phyloP scores from a whole-genome alignment of 2,797 vertebrate genomes.

The Potorous gilbertii region DNA sequence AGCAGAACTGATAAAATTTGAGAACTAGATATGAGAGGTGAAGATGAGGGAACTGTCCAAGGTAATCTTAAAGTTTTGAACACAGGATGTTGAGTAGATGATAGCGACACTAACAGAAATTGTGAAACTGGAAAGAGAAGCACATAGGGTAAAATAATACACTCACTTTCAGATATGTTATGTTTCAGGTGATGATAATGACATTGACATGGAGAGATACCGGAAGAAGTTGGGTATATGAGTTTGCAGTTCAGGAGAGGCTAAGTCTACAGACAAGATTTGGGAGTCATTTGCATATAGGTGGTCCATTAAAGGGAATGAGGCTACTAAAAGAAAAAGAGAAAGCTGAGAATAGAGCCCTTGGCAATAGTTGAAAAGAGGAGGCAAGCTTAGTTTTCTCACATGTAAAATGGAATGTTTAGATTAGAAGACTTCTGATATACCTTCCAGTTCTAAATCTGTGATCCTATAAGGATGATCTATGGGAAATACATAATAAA shows the following conservation, averaged over 20 bases:
- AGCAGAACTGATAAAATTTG: not conserved
- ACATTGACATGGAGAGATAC: no score
- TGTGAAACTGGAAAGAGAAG: not conserved
- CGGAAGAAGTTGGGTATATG: not conserved
- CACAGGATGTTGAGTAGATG: not conserved
- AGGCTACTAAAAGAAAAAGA: not conserved
- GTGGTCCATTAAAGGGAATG: not conserved
- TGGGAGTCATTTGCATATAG: not conserved
- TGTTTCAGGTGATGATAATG: not conserved
- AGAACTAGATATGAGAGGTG: not conserved
- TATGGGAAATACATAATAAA: no score
- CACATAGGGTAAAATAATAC: not conserved
- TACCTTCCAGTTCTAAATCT: no score
- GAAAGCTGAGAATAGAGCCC: not conserved
- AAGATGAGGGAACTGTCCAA: not conserved
- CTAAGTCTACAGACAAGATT: not conserved
- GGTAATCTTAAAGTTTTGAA: not conserved
- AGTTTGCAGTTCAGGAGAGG: not conserved
- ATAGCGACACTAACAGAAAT: not conserved
- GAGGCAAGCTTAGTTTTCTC: not conserved
- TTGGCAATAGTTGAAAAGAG: not conserved
- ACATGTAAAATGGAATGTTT: no score
- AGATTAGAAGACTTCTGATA: no score
- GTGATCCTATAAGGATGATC: no score
- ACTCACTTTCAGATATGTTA: not conserved